Base-by-base conservation (phyloP, 2,888 invertebrate species). In the Dolomedes plantarius region DNA sequence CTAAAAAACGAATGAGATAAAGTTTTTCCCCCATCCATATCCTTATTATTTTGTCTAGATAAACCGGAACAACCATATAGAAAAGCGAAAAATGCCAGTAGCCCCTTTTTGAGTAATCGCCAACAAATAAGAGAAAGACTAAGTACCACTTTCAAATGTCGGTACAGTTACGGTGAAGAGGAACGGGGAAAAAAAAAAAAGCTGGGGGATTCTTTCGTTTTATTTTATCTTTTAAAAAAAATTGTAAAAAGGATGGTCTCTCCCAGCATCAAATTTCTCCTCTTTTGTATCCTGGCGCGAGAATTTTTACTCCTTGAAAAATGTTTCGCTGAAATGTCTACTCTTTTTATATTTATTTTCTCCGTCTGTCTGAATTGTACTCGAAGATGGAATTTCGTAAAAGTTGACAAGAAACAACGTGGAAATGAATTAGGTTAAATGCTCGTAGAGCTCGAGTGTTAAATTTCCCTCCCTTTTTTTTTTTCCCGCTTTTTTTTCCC, bases 71-170 rank as follows among this genome's bases (percentile, higher is more conserved):
- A 75, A 75, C 46, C 62, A 31, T 39, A 32, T 31, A 29, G 32
- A 36, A 65, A 46, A 76, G 46, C 62, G 73, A 56, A 56, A 56
- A 56, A 56, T 31, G 23, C 62, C 62, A 62, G 62, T 73, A 62
- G 73, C n/a, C 62, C 36, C 31, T 27, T 74, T 73, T 56, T 73
- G 77, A 73, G 72, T 56, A 85, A 77, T 85, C 77, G 73, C 67
- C 39, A 68, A 39, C 73, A 77, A 85, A 85, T 77, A 77, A 73
- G 77, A 85, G 83, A 77, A 85, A 85, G 83, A 85, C 65, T 56
- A 67, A 85, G 83, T 65, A 56, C 77, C 77, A 77, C 76, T 83
- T 83, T 76, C 75, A 28, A 69, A 76, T 71, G 76, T 76, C 82
- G 81, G 56, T 56, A 56, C 56, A 23, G 56, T 56, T 56, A 56